Evolutionary conservation across 2,113 vertebrate genomes (phyloP).

Genomic region (Synchiropus splendidus): DNA sequence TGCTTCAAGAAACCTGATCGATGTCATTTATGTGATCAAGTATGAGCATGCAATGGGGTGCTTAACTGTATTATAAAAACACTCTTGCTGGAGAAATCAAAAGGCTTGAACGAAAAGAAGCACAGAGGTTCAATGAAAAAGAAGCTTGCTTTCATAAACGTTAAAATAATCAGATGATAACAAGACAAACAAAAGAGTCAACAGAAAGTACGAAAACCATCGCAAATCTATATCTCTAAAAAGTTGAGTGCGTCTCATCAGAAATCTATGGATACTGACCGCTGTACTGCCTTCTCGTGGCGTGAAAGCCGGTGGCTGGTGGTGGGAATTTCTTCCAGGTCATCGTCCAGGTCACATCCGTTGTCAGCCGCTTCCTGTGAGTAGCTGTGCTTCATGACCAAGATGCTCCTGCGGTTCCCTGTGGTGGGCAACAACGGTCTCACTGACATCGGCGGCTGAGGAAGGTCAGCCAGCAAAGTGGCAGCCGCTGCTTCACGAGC

Average conservation of each 20-base stretch:
- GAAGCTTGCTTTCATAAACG: constrained; percentile 14
- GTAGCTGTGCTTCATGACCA: constrained; percentile 99
- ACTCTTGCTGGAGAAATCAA: constrained; percentile 37
- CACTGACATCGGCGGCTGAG: constrained; percentile 70
- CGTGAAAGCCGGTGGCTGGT: constrained; percentile 95
- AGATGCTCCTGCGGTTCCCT: constrained; percentile 84
- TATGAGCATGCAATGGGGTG: constrained; percentile 29
- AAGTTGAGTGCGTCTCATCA: constrained; percentile 67
- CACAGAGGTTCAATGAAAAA: constrained; percentile 23
- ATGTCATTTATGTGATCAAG: constrained; percentile 20
- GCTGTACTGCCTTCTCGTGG: constrained; percentile 96
- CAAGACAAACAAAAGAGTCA: constrained; percentile 29
- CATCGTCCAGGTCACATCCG: constrained; percentile 86
- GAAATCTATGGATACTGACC: constrained; percentile 96
- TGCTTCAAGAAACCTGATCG: constrained; percentile 4
- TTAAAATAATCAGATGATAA: constrained; percentile 34
- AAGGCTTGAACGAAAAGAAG: constrained; percentile 36
- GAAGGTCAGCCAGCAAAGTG: constrained; percentile 80
- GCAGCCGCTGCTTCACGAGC: constrained; percentile 69
- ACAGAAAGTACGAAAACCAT: constrained; percentile 27
- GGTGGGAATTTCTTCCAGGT: constrained; percentile 95
- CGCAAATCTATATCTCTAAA: constrained; percentile 25
- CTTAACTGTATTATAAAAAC: constrained; percentile 21
- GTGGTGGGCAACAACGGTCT: constrained; percentile 77
- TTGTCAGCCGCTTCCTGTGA: constrained; percentile 85